Evolutionary conservation across 2,113 vertebrate species (phyloP).

Genomic region (Acrocephalus kingi): DNA sequence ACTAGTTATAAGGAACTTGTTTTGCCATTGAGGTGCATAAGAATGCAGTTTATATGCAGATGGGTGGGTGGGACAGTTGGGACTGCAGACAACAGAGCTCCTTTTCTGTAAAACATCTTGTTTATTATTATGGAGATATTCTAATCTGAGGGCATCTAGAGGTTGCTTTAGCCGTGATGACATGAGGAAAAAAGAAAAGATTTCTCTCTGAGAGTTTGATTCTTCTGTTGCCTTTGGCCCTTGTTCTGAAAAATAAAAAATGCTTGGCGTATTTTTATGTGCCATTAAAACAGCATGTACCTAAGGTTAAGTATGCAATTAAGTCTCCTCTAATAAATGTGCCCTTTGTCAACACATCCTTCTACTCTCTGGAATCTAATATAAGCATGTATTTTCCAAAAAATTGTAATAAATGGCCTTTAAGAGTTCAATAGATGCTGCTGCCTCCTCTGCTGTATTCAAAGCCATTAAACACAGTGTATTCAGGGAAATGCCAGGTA

Average conservation of each 20-base stretch:
- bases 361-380: not conserved
- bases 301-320: conserved; percentile 43
- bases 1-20: not conserved
- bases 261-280: conserved; percentile 10
- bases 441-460: not conserved
- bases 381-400: not conserved
- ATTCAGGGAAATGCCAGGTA: not conserved
- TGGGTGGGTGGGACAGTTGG: not conserved
- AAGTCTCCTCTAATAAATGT: conserved; percentile 20
- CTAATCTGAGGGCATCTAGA: not conserved
- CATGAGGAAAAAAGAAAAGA: not conserved
- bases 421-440: not conserved
- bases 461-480: not conserved
- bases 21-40: not conserved
- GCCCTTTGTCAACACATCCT: not conserved
- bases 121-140: not conserved
- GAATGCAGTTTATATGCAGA: not conserved
- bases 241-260: not conserved
- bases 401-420: not conserved
- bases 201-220: not conserved
- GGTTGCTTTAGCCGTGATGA: not conserved
- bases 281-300: not conserved
- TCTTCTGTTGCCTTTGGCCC: not conserved
- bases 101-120: not conserved
- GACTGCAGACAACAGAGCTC: not conserved